A percentile compares a stretch with the other conserved stretches of the same genome.
Evolutionary conservation across 2,113 vertebrate genomes (phyloP).

Genomic region (Podocnemis expansa): DNA sequence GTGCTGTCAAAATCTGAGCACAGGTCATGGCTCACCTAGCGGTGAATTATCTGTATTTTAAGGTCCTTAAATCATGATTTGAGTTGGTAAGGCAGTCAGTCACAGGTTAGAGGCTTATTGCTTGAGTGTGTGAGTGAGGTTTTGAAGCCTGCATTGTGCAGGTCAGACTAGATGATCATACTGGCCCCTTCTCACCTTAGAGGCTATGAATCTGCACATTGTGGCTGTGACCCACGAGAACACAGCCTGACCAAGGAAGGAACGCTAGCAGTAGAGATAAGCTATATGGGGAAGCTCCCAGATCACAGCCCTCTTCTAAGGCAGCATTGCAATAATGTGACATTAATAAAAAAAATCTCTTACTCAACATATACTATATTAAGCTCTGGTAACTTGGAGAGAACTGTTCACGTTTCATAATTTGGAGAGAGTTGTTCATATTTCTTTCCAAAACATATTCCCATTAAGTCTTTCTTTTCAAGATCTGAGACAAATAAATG

Average conservation of each 20-base stretch:
- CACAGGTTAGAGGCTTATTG: no score
- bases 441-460: neutral
- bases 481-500: neutral
- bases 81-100: no score
- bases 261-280: neutral
- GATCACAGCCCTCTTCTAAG: neutral
- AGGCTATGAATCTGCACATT: no score
- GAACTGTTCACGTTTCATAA: no score
- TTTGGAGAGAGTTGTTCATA: no score
- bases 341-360: fast-evolving
- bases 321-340: neutral
- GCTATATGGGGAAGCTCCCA: fast-evolving
- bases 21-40: no score
- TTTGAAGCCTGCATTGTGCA: no score
- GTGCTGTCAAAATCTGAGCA: neutral
- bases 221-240: neutral
- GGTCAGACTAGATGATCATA: no score
- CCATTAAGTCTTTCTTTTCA: neutral
- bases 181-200: no score
- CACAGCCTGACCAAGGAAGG: fast-evolving
- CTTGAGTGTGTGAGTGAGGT: no score
- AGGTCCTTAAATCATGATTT: no score
- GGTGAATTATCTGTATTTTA: no score
- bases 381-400: neutral
- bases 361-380: neutral